A percentile compares a stretch with the other conserved stretches of the same genome.
Evolutionary conservation across 2,113 vertebrate species (phyloP).

Genomic region (Eptatretus burgeri): DNA sequence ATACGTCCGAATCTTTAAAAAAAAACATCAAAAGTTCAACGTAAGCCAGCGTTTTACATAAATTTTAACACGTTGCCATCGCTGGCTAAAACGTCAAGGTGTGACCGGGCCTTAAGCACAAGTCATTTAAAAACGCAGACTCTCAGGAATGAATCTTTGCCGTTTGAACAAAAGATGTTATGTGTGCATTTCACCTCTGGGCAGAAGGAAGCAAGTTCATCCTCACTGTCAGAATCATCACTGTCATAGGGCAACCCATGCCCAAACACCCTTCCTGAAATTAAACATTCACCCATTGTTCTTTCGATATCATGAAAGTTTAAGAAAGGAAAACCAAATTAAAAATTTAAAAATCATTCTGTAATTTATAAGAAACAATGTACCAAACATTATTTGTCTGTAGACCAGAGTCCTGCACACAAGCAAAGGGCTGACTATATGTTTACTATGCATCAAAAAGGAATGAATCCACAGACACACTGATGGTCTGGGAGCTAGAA

Average conservation of each 20-base stretch:
- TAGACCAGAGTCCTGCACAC: too few species aligned
- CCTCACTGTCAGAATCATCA: constrained; percentile 1
- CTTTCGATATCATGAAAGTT: neutral
- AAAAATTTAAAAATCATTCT: neutral
- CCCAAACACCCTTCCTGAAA: too few species aligned
- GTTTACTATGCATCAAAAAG: too few species aligned
- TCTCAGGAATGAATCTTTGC: neutral
- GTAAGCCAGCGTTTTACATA: too few species aligned
- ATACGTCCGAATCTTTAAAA: too few species aligned
- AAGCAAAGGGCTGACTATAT: too few species aligned
- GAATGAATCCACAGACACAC: too few species aligned
- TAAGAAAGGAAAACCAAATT: neutral
- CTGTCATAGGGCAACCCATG: neutral
- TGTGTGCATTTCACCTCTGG: neutral
- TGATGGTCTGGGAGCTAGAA: too few species aligned
- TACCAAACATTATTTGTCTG: neutral
- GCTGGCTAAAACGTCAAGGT: too few species aligned
- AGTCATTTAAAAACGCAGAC: neutral
- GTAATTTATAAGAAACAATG: neutral
- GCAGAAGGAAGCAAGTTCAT: neutral
- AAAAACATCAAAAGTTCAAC: too few species aligned
- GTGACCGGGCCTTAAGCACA: too few species aligned
- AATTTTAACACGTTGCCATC: too few species aligned
- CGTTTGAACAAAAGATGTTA: neutral
- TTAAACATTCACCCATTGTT: neutral